Base-by-base conservation (phyloP, 2,888 invertebrate genomes). In the Nomada fabriciana region DNA sequence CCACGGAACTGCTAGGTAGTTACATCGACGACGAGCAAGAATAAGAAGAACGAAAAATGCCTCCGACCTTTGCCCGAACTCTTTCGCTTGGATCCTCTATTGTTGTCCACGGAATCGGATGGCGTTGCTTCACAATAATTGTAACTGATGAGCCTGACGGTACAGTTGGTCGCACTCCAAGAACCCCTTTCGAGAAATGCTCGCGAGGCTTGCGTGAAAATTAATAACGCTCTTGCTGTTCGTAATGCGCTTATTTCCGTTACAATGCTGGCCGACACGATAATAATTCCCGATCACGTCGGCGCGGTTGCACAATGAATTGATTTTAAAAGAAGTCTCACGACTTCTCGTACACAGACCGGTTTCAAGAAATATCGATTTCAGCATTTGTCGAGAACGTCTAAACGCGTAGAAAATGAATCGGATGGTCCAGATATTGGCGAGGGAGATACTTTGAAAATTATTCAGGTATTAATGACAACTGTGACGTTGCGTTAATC, bases 91-190 rank as follows among this genome's bases (percentile, higher is more conserved):
- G 52, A 13, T 67, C 23, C 15, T 42, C 13, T 50, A 59, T 29
- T 69, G 29, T 0, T 13, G 18, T 15, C 29, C 15, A 15, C 9
- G 59, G 25, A 29, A 25, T 57, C 57, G 29, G n/a, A 2, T 25
- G 57, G 29, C 13, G 60, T 18, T 50, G 47, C 47, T 36, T 50
- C n/a, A 60, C 59, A 60, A 70, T 60, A 70, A 70, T 70, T 60
- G 70, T 36, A 70, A 50, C 29, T 60, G 70, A 60, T 36, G 59
- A 50, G n/a, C 15, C 29, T n/a, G 20, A 3, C 50, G 20, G n/a
- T 13, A 29, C 20, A 59, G 59, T 70, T 70, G 70, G 70, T 70
- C n/a, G 60, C 20, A 60, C 59, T 70, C 70, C 70, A 70, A 70
- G 50, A 70, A 60, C n/a, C 15, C 25, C 29, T 15, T 50, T n/a